These are phyloP conservation scores for Pristionchus arcanus DNA, from an alignment of 2,888 invertebrate species.

Conservation along the genomic window DNA sequence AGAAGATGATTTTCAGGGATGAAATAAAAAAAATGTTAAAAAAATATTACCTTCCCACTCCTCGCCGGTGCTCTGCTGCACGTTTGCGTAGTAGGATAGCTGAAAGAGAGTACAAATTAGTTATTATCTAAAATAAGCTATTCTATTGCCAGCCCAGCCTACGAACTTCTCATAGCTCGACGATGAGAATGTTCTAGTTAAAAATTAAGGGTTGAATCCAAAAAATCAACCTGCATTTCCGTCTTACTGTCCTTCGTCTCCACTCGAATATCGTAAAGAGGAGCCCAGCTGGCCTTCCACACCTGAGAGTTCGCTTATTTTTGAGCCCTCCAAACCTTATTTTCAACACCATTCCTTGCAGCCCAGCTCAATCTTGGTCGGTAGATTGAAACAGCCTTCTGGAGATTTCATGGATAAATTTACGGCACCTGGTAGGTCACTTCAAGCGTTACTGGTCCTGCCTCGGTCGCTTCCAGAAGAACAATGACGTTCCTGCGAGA, in stretches of 20 bases:
- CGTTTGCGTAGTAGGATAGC: slow-evolving; percentile 79
- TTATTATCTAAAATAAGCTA: too few species aligned
- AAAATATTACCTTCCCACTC: slow-evolving; percentile 76
- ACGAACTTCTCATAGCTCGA: background rate
- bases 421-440: slow-evolving; percentile 29
- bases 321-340: slow-evolving; percentile 23
- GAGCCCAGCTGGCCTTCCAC: slow-evolving; percentile 64
- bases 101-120: slow-evolving; percentile 39
- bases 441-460: background rate
- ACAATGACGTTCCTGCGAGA: slow-evolving; percentile 16
- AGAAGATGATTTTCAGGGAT: too few species aligned
- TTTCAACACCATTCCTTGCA: too few species aligned
- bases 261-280: slow-evolving; percentile 76
- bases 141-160: too few species aligned
- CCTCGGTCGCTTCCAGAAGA: slow-evolving; percentile 8
- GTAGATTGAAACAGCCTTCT: too few species aligned
- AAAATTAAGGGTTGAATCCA: background rate
- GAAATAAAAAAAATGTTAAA: background rate
- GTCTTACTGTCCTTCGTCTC: slow-evolving; percentile 60
- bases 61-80: slow-evolving; percentile 80
- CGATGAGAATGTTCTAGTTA: background rate
- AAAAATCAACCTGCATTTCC: slow-evolving; percentile 27
- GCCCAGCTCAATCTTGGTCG: too few species aligned
- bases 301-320: slow-evolving; percentile 1
- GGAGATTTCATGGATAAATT: background rate